A percentile compares a stretch with the other conserved stretches of the same genome.
These are phyloP conservation scores for Zoanthus sansibaricus DNA, from an alignment of 92 coral and sea anemone genomes.

Conservation along the genomic window DNA sequence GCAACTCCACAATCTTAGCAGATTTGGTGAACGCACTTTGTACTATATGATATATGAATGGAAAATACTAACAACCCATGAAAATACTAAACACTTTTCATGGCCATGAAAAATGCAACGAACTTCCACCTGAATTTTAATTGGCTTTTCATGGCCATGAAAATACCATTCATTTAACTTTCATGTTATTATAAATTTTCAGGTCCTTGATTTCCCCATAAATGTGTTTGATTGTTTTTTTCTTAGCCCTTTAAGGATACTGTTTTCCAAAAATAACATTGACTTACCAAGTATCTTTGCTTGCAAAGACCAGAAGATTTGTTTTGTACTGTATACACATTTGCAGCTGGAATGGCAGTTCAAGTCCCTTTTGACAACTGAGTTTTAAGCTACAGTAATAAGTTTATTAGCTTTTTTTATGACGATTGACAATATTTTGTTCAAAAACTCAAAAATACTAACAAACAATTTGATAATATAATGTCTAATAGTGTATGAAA, in stretches of 20 bases:
- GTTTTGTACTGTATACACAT: conserved; percentile 1
- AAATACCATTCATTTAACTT: background rate
- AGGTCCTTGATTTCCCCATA: background rate
- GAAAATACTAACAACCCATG: too few relatives aligned
- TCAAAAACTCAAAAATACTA: too few relatives aligned
- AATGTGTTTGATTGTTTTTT: background rate
- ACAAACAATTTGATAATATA: too few relatives aligned
- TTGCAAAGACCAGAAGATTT: background rate
- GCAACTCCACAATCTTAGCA: too few relatives aligned
- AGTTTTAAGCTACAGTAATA: background rate
- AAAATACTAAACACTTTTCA: conserved; percentile 7
- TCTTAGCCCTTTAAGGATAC: background rate
- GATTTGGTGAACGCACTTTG: too few relatives aligned
- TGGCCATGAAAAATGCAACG: conserved; percentile 11
- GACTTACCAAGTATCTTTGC: conserved; percentile 4
- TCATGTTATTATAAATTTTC: too few relatives aligned
- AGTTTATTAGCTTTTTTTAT: too few relatives aligned
- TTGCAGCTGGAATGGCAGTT: conserved; percentile 1
- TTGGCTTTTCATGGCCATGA: too few relatives aligned
- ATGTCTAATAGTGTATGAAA: background rate
- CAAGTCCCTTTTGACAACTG: conserved; percentile 5
- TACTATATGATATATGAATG: too few relatives aligned
- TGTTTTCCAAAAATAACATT: background rate
- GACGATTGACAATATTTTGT: too few relatives aligned
- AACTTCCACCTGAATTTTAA: background rate